Evolutionary conservation across 2,113 vertebrate species (phyloP).

Genomic region (Chelonoidis abingdonii): DNA sequence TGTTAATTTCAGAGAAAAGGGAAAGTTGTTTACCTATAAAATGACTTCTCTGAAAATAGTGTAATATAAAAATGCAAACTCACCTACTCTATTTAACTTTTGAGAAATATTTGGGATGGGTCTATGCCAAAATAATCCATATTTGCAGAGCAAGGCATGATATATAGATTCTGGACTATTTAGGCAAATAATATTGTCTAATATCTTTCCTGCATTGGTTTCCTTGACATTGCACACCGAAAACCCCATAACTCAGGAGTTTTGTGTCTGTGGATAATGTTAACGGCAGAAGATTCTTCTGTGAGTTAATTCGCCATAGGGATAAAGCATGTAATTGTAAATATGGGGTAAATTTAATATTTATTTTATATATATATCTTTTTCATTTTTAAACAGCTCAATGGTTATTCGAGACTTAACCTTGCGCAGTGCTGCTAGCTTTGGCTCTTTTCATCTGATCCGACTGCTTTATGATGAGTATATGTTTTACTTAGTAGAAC

Average conservation of each 20-base stretch:
- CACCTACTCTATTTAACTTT: background rate
- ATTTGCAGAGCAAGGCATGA: background rate
- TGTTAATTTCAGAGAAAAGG: background rate
- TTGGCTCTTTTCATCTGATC: conserved; percentile 89
- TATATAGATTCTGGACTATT: background rate
- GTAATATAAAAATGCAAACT: background rate
- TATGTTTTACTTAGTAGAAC: conserved; percentile 89
- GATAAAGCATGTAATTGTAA: background rate
- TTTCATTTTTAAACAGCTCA: conserved; percentile 79
- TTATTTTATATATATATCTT: conserved; percentile 44
- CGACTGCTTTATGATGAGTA: conserved; percentile 87
- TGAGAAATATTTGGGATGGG: background rate
- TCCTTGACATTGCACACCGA: background rate
- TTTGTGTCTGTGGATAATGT: background rate
- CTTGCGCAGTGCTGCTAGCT: conserved; percentile 88
- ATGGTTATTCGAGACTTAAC: conserved; percentile 90
- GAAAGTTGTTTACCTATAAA: background rate
- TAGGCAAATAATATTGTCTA: background rate
- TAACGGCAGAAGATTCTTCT: conserved; percentile 17
- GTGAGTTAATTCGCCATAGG: background rate
- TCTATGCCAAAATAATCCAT: background rate
- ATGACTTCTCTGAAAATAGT: background rate
- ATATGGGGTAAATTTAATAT: background rate
- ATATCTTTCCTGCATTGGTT: fast-evolving
- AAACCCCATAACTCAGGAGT: background rate